Percentiles rank a stretch among this genome's conserved stretches.
phyloP scores from a whole-genome alignment of 2,113 vertebrate species.

The Alethe castanea region DNA sequence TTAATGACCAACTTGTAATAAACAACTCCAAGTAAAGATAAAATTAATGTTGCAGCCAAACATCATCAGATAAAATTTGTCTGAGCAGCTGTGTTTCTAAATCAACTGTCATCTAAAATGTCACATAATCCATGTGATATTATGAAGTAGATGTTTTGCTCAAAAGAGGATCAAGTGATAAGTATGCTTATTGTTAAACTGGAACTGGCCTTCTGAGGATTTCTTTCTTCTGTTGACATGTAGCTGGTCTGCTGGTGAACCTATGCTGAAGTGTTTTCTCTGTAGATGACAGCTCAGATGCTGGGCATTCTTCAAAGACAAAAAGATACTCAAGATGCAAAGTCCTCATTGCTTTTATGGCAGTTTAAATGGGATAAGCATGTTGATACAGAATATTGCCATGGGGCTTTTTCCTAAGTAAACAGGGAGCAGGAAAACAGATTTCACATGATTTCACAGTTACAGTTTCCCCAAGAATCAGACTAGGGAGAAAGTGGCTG shows the following conservation, averaged over 20 bases:
- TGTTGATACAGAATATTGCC: not conserved
- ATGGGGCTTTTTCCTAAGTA: not conserved
- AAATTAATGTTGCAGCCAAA: slow-evolving; percentile 45
- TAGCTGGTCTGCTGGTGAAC: not conserved
- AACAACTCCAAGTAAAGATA: slow-evolving; percentile 18
- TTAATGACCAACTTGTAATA: not conserved
- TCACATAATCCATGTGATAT: not conserved
- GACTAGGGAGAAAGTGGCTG: not conserved
- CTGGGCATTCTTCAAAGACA: not conserved
- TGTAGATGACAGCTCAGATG: not conserved
- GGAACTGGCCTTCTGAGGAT: not conserved
- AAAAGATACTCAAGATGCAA: not conserved
- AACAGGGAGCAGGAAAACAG: not conserved
- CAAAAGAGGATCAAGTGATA: not conserved
- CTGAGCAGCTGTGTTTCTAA: slow-evolving; percentile 5
- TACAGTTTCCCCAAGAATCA: not conserved
- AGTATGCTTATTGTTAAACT: not conserved
- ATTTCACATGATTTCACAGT: not conserved
- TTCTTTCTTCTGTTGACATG: not conserved
- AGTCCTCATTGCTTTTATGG: not conserved
- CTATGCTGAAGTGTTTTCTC: not conserved
- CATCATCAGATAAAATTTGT: not conserved
- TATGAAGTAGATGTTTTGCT: not conserved
- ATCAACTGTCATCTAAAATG: slow-evolving; percentile 11
- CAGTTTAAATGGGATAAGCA: not conserved